A percentile compares a stretch with the other conserved stretches of the same genome.
Evolutionary conservation across 2,113 vertebrate genomes (phyloP).

Genomic region (Pan paniscus): DNA sequence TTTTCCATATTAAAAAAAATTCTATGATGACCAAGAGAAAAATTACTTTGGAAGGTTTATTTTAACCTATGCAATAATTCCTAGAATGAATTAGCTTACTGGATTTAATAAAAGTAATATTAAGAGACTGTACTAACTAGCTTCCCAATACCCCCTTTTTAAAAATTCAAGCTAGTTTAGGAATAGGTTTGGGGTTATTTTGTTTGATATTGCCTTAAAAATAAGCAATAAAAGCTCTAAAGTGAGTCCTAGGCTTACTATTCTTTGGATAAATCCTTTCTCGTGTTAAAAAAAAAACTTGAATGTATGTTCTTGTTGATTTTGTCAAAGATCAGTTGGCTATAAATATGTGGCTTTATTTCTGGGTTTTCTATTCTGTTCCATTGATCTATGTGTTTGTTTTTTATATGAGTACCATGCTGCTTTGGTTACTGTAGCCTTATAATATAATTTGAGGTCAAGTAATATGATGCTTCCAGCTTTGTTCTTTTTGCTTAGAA

Average conservation of each 20-base stretch:
- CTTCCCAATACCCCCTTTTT: not conserved
- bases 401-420: too few species aligned
- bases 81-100: not conserved
- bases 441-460: too few species aligned
- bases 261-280: not conserved
- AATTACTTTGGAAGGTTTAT: not conserved
- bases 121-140: conserved; percentile 28
- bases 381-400: too few species aligned
- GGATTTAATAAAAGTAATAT: not conserved
- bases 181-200: not conserved
- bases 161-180: conserved; percentile 25
- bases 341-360: too few species aligned
- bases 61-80: not conserved
- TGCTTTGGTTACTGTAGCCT: too few species aligned
- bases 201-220: not conserved
- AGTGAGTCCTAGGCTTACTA: not conserved
- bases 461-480: too few species aligned
- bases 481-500: too few species aligned
- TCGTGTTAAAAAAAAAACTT: not conserved
- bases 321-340: too few species aligned
- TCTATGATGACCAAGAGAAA: not conserved
- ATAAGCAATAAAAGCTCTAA: conserved; percentile 8
- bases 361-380: too few species aligned
- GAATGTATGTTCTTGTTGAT: too few species aligned
- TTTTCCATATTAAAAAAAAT: conserved; percentile 29